A percentile compares a stretch with the other conserved stretches of the same genome.
These are phyloP conservation scores for Cyprinus carpio DNA, from an alignment of 2,113 vertebrate species.

Conservation along the genomic window DNA sequence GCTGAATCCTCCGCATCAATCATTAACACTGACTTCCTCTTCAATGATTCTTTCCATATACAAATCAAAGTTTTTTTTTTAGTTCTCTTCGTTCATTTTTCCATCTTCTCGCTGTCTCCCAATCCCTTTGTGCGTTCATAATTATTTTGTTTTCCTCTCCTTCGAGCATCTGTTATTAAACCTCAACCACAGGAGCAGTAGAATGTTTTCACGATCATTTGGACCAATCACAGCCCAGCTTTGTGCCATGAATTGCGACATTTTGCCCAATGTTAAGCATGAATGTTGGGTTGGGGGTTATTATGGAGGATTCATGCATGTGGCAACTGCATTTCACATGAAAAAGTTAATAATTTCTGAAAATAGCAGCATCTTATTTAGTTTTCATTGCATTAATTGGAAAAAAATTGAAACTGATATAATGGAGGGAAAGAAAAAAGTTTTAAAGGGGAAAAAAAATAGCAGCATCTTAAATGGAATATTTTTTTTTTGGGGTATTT, in stretches of 20 bases:
- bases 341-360: background rate
- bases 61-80: background rate
- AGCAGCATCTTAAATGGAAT: too few species aligned
- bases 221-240: background rate
- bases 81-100: background rate
- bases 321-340: background rate
- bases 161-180: constrained; percentile 8
- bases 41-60: background rate
- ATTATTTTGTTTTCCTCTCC: constrained; percentile 23
- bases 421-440: background rate
- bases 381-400: background rate
- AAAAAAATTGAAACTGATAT: background rate
- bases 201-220: background rate
- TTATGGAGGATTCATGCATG: background rate
- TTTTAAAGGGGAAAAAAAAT: background rate
- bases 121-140: background rate
- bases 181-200: background rate
- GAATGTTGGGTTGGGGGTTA: background rate
- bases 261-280: background rate
- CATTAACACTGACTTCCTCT: background rate
- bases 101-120: background rate
- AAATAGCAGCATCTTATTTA: background rate
- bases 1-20: background rate
- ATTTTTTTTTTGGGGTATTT: too few species aligned
- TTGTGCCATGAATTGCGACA: background rate